Conservation (phyloP, 2,888 invertebrate genomes). For the Sinhomidia bicolor region DNA sequence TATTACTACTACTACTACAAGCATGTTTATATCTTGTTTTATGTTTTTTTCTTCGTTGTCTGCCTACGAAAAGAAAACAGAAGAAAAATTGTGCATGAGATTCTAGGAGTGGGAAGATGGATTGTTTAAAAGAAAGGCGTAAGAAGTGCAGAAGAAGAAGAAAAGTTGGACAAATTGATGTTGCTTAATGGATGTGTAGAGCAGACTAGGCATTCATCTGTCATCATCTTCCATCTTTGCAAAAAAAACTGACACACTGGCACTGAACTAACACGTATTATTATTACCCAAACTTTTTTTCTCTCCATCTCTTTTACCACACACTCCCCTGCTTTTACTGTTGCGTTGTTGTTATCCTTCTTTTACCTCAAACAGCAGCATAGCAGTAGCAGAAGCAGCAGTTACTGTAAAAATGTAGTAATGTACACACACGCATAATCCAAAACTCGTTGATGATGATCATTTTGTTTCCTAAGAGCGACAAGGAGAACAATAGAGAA, state of each 20-base stretch:
- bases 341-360: too few relatives aligned
- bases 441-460: too few relatives aligned
- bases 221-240: constrained; percentile 49
- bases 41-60: neutral
- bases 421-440: neutral
- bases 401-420: too few relatives aligned
- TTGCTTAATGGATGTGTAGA: constrained; percentile 59
- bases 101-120: constrained; percentile 8
- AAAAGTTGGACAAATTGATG: constrained; percentile 64
- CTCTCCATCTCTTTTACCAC: neutral
- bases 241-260: constrained; percentile 19
- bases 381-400: too few relatives aligned
- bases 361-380: too few relatives aligned
- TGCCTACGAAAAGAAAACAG: neutral
- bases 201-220: constrained; percentile 52
- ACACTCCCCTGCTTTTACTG: neutral
- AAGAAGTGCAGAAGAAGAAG: neutral
- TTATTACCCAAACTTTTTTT: too few relatives aligned
- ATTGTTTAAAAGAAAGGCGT: constrained; percentile 26
- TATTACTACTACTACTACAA: too few relatives aligned
- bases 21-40: too few relatives aligned
- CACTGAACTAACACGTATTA: neutral
- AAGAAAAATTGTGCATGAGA: neutral
- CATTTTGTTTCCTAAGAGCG: neutral
- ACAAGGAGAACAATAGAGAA: neutral